Conservation (phyloP, 2,888 invertebrate species). For the Acrobasis consociella region DNA sequence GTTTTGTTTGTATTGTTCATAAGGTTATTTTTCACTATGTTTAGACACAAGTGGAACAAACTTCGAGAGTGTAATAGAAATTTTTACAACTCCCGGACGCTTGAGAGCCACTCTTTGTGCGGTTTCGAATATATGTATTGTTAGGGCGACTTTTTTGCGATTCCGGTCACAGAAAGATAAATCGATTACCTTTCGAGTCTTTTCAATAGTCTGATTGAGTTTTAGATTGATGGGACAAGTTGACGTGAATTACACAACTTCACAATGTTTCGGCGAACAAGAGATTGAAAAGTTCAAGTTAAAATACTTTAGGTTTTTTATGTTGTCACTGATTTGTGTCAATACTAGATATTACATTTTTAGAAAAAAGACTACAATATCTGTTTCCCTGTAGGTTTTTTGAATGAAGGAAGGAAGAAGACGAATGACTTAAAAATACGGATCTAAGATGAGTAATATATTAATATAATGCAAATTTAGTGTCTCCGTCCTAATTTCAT, state of each 20-base stretch:
- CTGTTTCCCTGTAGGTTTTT: too few relatives aligned
- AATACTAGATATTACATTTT: background rate
- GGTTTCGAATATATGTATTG: slow-evolving; percentile 54
- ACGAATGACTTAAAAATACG: too few relatives aligned
- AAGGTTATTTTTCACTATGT: background rate
- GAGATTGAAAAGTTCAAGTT: slow-evolving; percentile 18
- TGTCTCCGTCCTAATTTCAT: too few relatives aligned
- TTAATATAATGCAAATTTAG: too few relatives aligned
- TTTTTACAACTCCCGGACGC: slow-evolving; percentile 51
- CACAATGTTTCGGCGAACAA: slow-evolving; percentile 18
- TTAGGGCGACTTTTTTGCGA: slow-evolving; percentile 58
- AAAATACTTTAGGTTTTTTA: slow-evolving; percentile 9
- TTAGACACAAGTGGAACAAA: slow-evolving; percentile 1
- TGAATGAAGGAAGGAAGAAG: too few relatives aligned
- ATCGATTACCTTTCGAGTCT: slow-evolving; percentile 51
- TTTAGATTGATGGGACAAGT: slow-evolving; percentile 39
- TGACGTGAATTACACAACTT: slow-evolving; percentile 31
- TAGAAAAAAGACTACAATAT: background rate
- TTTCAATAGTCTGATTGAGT: slow-evolving; percentile 35
- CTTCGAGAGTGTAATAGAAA: slow-evolving; percentile 60
- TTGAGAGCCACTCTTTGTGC: slow-evolving; percentile 59
- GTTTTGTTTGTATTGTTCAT: too few relatives aligned
- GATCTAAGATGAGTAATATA: too few relatives aligned
- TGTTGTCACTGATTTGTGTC: background rate
- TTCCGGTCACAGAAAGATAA: slow-evolving; percentile 71